Evolutionary conservation across 1,140 invertebrate genomes (phyloP).

Genomic region (Bombus affinis): DNA sequence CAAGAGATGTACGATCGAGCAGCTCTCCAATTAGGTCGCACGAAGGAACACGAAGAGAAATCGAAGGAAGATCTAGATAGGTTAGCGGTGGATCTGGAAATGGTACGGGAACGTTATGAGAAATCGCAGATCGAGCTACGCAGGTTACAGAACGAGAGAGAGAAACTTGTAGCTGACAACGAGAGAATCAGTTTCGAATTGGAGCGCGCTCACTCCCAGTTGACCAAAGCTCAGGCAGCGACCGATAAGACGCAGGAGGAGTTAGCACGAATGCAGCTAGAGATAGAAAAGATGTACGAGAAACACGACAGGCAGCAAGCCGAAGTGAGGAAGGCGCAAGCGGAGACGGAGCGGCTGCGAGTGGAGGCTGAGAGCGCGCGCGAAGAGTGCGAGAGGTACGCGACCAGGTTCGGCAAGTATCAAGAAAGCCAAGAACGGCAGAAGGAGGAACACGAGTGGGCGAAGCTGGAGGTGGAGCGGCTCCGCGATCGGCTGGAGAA

Average conservation of each 20-base stretch:
- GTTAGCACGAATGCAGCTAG: conserved; percentile 91
- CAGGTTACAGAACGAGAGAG: conserved; percentile 91
- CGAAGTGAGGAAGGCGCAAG: conserved; percentile 91
- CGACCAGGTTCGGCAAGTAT: conserved; percentile 89
- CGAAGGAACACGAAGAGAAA: conserved; percentile 95
- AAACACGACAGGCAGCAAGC: conserved; percentile 93
- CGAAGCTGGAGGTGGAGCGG: conserved; percentile 92
- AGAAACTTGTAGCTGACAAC: conserved; percentile 91
- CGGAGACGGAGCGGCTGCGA: conserved; percentile 88
- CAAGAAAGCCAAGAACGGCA: conserved; percentile 88
- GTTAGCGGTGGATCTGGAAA: conserved; percentile 89
- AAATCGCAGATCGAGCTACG: conserved; percentile 93
- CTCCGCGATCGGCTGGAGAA: conserved; percentile 92
- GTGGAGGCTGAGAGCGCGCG: conserved; percentile 87
- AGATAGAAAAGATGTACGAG: conserved; percentile 95
- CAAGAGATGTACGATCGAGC: conserved; percentile 95
- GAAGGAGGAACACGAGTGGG: conserved; percentile 90
- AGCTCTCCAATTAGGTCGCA: conserved; percentile 90
- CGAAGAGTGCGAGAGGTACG: conserved; percentile 89
- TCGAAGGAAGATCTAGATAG: conserved; percentile 94
- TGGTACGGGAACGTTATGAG: conserved; percentile 94
- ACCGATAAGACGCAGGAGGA: conserved; percentile 96
- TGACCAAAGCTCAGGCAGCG: conserved; percentile 90
- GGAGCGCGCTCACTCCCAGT: conserved; percentile 91
- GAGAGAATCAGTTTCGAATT: conserved; percentile 94